Evolutionary conservation across 2,113 vertebrate genomes (phyloP), one percentile per base, ranked within the genome.

Genomic region (Callocephalon fimbriatum): DNA sequence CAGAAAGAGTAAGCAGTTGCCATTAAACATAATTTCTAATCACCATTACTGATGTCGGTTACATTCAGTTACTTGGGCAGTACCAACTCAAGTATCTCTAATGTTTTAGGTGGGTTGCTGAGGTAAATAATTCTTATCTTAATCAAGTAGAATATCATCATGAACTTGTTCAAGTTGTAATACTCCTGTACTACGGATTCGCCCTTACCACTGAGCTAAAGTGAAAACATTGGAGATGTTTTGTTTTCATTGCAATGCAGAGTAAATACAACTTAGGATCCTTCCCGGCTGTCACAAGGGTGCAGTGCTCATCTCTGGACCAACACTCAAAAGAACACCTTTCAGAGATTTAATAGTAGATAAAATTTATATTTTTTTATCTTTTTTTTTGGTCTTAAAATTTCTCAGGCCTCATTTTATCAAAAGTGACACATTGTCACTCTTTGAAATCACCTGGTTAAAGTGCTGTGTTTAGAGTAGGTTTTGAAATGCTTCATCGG

Each of bases 241-340:
- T 75, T 8, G 38, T 11, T 72, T 67, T 18, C 18, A 66, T 48
- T 76, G 15, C 40, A 70, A 44, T 19, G 31, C 9, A 78, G 12
- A 63, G 17, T 4, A 66, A 66, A 62, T 10, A 58, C 15, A 59
- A 17, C 12, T 75, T 50, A 45, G 29, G 26, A 66, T 50, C 35
- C 17, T 72, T 47, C 26, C 40, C 15, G 29, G 40, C 19, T 42
- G 17, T 15, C 70, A 8, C n/a, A 53, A 66, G 1, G 9, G 25
- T 37, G 27, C 38, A 71, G 12, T 18, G 5, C 17, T 67, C 26
- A 31, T 7, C 9, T 45, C n/a, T 27, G 35, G n/a, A 48, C 3
- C 51, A 67, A 15, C 0, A 0, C 10, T 29, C 44, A 35, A 89
- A 82, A 35, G 3, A 81, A 7, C 8, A 1, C 3, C 56, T 65